Evolutionary conservation across 2,888 invertebrate genomes (phyloP).

Genomic region (Ecliptopera silaceata): DNA sequence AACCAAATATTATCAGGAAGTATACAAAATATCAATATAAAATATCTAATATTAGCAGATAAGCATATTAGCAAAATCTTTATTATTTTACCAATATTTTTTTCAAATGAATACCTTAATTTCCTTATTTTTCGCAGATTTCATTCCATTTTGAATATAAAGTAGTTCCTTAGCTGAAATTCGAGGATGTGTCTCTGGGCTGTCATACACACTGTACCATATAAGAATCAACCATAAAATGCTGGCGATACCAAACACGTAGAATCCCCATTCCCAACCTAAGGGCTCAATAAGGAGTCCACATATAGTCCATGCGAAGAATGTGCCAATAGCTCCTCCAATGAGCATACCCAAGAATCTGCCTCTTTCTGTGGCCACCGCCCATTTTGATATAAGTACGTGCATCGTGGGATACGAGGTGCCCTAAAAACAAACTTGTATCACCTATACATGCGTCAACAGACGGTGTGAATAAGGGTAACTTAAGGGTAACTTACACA

Average conservation of each 20-base stretch:
- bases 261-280: slow-evolving; percentile 84
- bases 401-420: slow-evolving; percentile 77
- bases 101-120: slow-evolving; percentile 3
- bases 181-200: slow-evolving; percentile 77
- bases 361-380: slow-evolving; percentile 84
- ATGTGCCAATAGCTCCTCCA: slow-evolving; percentile 79
- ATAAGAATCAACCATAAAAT: slow-evolving; percentile 34
- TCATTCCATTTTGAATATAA: slow-evolving; percentile 22
- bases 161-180: slow-evolving; percentile 53
- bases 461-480: too few species aligned
- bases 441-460: too few species aligned
- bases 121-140: neutral
- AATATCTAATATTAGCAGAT: too few species aligned
- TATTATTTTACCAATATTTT: too few species aligned
- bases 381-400: slow-evolving; percentile 83
- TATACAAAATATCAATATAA: too few species aligned
- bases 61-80: too few species aligned
- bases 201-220: slow-evolving; percentile 54
- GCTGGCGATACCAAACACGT: slow-evolving; percentile 75
- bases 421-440: slow-evolving; percentile 51
- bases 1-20: too few species aligned
- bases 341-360: slow-evolving; percentile 67
- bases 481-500: slow-evolving; percentile 63
- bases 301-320: slow-evolving; percentile 28
- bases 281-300: slow-evolving; percentile 59